Conservation (phyloP, 2,888 invertebrate species). For the Euphydryas editha region DNA sequence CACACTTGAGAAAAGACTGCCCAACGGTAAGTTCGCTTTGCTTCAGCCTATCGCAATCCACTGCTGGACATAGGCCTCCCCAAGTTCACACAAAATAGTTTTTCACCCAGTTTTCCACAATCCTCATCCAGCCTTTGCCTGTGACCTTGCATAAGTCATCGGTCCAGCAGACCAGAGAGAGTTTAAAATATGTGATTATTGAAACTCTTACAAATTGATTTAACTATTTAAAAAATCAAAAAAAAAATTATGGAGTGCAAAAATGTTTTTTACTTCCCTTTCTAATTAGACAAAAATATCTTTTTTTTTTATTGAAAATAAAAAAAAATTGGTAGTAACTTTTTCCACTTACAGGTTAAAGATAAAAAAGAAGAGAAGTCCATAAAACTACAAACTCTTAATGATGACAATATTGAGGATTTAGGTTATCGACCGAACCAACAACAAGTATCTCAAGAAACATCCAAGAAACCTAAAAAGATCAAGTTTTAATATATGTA, state of each 20-base stretch:
- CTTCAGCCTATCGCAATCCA: no score
- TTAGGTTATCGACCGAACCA: constrained; percentile 55
- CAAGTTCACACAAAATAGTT: no score
- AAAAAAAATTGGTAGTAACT: no score
- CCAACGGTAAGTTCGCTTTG: constrained; percentile 85
- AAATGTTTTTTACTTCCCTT: no score
- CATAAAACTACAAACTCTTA: constrained; percentile 73
- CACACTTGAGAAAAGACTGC: constrained; percentile 92
- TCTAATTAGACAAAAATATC: neutral
- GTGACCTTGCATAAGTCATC: no score
- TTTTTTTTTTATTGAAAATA: no score
- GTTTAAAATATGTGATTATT: neutral
- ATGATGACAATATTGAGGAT: constrained; percentile 71
- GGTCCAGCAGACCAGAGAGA: no score
- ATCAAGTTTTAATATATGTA: constrained; percentile 62
- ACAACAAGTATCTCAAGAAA: constrained; percentile 32
- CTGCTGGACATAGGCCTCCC: no score
- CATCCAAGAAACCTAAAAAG: constrained; percentile 71
- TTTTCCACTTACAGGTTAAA: constrained; percentile 58
- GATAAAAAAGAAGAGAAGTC: constrained; percentile 72
- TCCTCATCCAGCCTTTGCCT: no score
- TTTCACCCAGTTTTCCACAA: no score
- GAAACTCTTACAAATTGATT: constrained; percentile 5
- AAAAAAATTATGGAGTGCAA: no score
- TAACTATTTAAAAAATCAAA: no score